These are phyloP conservation scores for Caenorhabditis becei DNA, from an alignment of 2,888 invertebrate species.

Conservation along the genomic window DNA sequence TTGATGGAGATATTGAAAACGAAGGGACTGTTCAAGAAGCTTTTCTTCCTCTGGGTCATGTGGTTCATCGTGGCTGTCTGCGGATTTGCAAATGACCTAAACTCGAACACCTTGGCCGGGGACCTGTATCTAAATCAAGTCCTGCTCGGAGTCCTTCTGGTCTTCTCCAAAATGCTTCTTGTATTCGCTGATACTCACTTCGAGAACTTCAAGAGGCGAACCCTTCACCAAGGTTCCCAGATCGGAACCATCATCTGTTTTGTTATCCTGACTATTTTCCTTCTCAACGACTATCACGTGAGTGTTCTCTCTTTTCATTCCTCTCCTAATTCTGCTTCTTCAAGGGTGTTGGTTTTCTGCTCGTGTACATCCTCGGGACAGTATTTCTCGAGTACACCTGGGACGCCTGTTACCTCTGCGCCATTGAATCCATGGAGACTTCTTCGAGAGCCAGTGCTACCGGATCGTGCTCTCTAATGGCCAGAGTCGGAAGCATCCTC, in stretches of 20 bases:
- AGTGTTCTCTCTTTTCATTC: too few species aligned
- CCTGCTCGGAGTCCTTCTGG: constrained; percentile 73
- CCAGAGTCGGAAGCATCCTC: constrained; percentile 74
- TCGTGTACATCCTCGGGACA: constrained; percentile 73
- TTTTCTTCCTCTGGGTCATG: constrained; percentile 76
- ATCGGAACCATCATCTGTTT: constrained; percentile 69
- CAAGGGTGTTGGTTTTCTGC: constrained; percentile 69
- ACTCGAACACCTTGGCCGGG: constrained; percentile 74
- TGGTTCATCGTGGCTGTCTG: constrained; percentile 74
- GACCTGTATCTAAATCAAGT: constrained; percentile 77
- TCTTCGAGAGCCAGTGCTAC: constrained; percentile 69
- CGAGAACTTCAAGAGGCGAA: constrained; percentile 72
- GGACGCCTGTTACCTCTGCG: constrained; percentile 76
- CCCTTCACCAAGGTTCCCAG: constrained; percentile 75
- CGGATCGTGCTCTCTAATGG: constrained; percentile 74
- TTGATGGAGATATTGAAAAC: constrained; percentile 65
- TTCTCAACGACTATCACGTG: constrained; percentile 58
- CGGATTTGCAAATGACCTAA: constrained; percentile 77
- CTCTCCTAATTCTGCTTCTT: too few species aligned
- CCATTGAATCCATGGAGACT: constrained; percentile 75
- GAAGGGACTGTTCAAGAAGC: constrained; percentile 62
- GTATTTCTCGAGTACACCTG: constrained; percentile 77
- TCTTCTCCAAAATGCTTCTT: constrained; percentile 70
- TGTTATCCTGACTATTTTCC: constrained; percentile 59
- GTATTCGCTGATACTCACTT: constrained; percentile 69